Percentiles rank a stretch among this genome's conserved stretches.
phyloP scores from a whole-genome alignment of 1,140 invertebrate species.

The Calycopis cecrops region DNA sequence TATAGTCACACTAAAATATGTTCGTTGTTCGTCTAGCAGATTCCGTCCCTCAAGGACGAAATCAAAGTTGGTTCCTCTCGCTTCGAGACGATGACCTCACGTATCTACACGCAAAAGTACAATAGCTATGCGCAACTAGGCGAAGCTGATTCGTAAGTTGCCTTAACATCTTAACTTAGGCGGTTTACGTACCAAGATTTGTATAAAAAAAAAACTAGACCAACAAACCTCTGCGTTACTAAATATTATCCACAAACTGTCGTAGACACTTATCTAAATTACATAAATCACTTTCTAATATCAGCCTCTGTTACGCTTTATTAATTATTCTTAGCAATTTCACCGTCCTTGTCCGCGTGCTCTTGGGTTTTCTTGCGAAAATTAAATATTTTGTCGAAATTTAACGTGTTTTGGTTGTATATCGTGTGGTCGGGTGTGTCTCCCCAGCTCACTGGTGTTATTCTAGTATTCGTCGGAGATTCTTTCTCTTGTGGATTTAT shows the following conservation, averaged over 20 bases:
- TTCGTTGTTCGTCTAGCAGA: background rate
- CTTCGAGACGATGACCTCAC: constrained; percentile 6
- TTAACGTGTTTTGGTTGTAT: constrained; percentile 70
- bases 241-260: background rate
- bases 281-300: constrained; percentile 21
- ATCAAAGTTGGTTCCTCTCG: background rate
- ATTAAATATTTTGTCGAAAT: constrained; percentile 66
- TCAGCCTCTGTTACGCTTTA: constrained; percentile 29
- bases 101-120: background rate
- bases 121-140: too few species aligned
- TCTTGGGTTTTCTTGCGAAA: constrained; percentile 39
- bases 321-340: constrained; percentile 37
- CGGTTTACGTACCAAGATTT: too few species aligned
- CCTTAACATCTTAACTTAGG: too few species aligned
- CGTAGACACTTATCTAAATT: background rate
- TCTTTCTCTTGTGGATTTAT: constrained; percentile 31
- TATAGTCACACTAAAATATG: background rate
- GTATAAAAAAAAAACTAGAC: too few species aligned
- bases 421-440: constrained; percentile 61
- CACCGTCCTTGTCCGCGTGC: constrained; percentile 32
- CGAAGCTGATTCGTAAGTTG: too few species aligned
- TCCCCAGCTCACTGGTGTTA: constrained; percentile 62
- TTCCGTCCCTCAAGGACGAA: background rate
- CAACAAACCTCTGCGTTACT: background rate
- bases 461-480: constrained; percentile 30